Evolutionary conservation across 2,888 invertebrate species (phyloP).

Genomic region (Bellardia pandia): DNA sequence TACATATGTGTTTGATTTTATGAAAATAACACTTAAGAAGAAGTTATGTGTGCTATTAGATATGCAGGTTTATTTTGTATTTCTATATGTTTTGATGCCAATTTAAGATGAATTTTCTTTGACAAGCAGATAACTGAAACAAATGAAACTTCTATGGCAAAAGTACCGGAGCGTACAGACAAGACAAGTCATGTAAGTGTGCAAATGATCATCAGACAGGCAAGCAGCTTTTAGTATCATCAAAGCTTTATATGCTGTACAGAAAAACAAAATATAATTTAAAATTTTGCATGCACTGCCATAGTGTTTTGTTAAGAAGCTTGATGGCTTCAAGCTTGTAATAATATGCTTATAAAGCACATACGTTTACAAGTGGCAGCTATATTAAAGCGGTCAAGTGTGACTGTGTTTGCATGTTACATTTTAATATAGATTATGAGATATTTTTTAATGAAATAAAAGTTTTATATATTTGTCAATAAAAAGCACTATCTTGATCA

Average conservation of each 20-base stretch:
- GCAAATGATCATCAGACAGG: neutral
- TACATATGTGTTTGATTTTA: constrained; percentile 4
- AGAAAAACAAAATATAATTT: constrained; percentile 7
- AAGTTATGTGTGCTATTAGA: neutral
- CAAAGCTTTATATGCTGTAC: constrained; percentile 9
- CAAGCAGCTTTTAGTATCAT: neutral
- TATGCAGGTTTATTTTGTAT: neutral
- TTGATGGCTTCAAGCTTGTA: neutral
- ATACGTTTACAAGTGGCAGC: neutral
- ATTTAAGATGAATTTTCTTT: constrained; percentile 54
- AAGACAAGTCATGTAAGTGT: neutral
- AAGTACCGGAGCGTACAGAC: neutral
- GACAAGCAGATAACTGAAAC: constrained; percentile 58
- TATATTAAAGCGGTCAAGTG: neutral
- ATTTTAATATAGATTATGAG: neutral
- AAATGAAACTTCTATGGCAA: constrained; percentile 21
- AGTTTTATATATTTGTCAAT: no score
- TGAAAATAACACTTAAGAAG: constrained; percentile 41
- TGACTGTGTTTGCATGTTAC: neutral
- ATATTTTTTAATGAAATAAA: no score
- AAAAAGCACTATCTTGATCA: no score
- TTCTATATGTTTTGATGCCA: constrained; percentile 32
- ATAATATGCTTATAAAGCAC: neutral
- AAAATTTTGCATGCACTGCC: constrained; percentile 28
- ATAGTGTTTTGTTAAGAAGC: neutral